A percentile compares a stretch with the other conserved stretches of the same genome.
Evolutionary conservation across 2,797 vertebrate genomes (phyloP).

Genomic region (Sciurus vulgaris): DNA sequence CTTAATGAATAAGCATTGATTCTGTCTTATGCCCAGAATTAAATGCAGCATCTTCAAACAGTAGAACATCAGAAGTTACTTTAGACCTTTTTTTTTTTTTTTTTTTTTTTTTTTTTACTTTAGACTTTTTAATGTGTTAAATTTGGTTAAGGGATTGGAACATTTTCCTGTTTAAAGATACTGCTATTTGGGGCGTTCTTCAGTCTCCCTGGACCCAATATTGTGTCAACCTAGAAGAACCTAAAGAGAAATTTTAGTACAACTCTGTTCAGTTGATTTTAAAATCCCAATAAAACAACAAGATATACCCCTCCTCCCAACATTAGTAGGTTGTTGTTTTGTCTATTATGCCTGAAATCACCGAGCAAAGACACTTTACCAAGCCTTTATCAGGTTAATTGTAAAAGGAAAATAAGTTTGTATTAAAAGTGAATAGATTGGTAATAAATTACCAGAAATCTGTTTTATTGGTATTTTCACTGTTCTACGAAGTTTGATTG

Average conservation of each 20-base stretch:
- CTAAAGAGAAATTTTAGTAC: background rate
- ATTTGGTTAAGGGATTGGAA: background rate
- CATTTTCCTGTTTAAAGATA: background rate
- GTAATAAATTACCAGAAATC: background rate
- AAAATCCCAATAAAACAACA: conserved; percentile 27
- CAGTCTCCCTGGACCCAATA: background rate
- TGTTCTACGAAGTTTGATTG: background rate
- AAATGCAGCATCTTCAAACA: no score
- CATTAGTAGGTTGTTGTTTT: background rate
- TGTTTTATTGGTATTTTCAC: conserved; percentile 36
- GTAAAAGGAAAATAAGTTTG: conserved; percentile 2
- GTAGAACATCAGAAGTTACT: no score
- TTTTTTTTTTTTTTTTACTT: background rate
- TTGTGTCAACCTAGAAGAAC: background rate
- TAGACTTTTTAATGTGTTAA: background rate
- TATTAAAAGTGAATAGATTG: background rate
- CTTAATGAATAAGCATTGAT: no score
- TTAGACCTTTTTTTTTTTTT: no score
- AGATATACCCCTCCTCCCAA: background rate
- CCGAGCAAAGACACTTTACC: conserved; percentile 10
- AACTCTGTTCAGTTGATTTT: conserved; percentile 35
- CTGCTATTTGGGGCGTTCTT: background rate
- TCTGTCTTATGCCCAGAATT: no score
- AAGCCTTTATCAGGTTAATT: background rate
- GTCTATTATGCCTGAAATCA: background rate